Evolutionary conservation across 2,888 invertebrate genomes (phyloP).

Genomic region (Lithophane leautieri): DNA sequence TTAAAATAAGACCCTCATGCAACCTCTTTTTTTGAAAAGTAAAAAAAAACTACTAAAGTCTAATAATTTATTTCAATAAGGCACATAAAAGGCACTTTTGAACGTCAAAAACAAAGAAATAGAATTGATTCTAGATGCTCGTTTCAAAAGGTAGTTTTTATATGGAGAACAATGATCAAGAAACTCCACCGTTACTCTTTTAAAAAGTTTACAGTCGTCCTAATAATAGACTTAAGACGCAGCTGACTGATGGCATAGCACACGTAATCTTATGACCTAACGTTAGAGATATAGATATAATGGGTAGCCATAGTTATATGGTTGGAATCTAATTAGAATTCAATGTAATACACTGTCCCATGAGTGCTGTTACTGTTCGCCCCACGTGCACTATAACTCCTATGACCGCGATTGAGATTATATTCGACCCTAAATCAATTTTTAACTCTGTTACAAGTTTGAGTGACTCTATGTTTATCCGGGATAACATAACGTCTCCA

Average conservation of each 20-base stretch:
- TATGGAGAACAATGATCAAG: no score
- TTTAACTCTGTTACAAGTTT: background rate
- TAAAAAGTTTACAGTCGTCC: no score
- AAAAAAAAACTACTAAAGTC: no score
- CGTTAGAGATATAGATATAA: slow-evolving; percentile 17
- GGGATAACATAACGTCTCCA: background rate
- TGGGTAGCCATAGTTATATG: background rate
- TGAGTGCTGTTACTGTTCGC: slow-evolving; percentile 86
- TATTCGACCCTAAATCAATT: background rate
- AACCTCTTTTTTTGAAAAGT: no score
- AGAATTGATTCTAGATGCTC: no score
- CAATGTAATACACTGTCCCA: slow-evolving; percentile 77
- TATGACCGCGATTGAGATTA: slow-evolving; percentile 52
- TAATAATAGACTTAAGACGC: slow-evolving; percentile 32
- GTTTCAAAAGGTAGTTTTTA: no score
- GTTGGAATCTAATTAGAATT: slow-evolving; percentile 41
- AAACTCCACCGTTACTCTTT: no score
- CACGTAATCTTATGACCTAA: slow-evolving; percentile 42
- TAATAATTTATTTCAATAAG: no score
- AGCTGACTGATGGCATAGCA: slow-evolving; percentile 46
- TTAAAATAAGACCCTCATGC: background rate
- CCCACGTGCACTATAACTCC: slow-evolving; percentile 76
- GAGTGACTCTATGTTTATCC: slow-evolving; percentile 1
- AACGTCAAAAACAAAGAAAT: no score
- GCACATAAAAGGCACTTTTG: no score